phyloP scores from a whole-genome alignment of 2,797 vertebrate genomes.

The Falco biarmicus region DNA sequence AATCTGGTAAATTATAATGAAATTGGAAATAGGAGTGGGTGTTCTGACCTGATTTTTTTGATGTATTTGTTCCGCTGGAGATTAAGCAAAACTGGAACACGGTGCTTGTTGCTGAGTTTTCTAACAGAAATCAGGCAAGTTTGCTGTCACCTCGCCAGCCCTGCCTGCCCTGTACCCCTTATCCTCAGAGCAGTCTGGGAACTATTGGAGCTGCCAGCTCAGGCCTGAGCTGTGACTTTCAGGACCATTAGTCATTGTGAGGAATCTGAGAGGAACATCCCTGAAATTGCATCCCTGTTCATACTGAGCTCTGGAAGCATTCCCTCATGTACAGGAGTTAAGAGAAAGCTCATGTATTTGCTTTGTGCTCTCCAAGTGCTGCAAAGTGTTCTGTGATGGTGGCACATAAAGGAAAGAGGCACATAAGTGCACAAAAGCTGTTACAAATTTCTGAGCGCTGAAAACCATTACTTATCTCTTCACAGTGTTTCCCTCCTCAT shows the following conservation, averaged over 20 bases:
- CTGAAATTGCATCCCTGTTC: neutral
- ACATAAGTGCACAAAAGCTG: neutral
- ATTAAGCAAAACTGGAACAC: neutral
- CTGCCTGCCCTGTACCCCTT: neutral
- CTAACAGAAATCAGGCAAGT: neutral
- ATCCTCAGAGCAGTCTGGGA: neutral
- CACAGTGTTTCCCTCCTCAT: neutral
- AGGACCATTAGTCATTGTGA: neutral
- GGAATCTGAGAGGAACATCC: neutral
- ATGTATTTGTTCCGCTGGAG: neutral
- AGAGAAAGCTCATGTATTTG: neutral
- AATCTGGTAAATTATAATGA: neutral
- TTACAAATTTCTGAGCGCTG: neutral
- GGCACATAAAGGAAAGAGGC: neutral
- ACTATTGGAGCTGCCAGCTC: neutral
- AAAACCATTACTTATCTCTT: neutral
- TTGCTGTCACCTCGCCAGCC: neutral
- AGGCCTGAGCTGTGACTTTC: neutral
- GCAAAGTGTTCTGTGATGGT: neutral
- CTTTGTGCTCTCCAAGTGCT: neutral
- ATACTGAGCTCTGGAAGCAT: neutral
- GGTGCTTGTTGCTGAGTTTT: neutral
- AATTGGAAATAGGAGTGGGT: neutral
- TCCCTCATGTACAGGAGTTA: accelerated
- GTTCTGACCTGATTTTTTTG: neutral